Evolutionary conservation across 1,140 invertebrate species (phyloP).

Genomic region (Trachymyrmex cornetzi): DNA sequence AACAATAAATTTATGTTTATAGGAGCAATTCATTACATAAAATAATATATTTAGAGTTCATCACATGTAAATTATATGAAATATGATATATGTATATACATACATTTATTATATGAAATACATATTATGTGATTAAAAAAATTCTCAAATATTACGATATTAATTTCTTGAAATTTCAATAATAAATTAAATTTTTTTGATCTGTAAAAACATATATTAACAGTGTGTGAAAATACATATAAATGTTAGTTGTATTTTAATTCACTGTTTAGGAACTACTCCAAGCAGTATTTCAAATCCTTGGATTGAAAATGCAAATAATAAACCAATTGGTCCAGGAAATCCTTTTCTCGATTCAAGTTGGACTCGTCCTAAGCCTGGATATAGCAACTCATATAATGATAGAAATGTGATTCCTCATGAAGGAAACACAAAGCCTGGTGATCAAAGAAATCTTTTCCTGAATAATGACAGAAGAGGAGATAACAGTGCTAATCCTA

Average conservation of each 20-base stretch:
- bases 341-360: constrained; percentile 56
- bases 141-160: neutral
- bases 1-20: constrained; percentile 1
- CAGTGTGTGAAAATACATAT: no score
- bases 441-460: constrained; percentile 53
- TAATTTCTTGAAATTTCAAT: neutral
- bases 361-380: neutral
- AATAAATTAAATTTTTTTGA: neutral
- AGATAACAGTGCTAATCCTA: neutral
- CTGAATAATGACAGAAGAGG: neutral
- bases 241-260: neutral
- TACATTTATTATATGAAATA: neutral
- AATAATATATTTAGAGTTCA: neutral
- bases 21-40: neutral
- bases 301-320: constrained; percentile 1
- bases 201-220: neutral
- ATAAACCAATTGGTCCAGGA: constrained; percentile 59
- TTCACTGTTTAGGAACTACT: neutral
- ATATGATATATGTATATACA: neutral
- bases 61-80: neutral
- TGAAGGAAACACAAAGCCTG: constrained; percentile 14
- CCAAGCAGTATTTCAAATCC: neutral
- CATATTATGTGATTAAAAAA: neutral
- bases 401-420: constrained; percentile 8
- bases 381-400: neutral